Conservation (phyloP, 2,797 vertebrate genomes). For the Rhabdophis nuchalis region DNA sequence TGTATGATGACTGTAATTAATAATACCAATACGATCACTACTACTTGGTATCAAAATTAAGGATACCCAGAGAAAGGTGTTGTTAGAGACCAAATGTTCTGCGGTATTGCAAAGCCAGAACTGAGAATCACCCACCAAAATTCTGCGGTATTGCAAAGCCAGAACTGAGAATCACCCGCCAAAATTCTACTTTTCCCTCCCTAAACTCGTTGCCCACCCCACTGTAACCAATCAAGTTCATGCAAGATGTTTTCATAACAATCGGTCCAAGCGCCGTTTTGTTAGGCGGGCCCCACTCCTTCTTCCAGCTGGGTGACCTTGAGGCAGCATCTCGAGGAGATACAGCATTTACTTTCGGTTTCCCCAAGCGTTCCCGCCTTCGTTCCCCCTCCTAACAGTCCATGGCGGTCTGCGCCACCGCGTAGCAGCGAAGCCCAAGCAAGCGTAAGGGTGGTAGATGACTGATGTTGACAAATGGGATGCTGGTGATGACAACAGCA, state of each 20-base stretch:
- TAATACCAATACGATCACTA: too few species aligned
- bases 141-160: neutral
- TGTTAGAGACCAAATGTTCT: neutral
- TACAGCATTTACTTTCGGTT: neutral
- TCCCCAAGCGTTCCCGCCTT: neutral
- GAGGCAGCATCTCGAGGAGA: neutral
- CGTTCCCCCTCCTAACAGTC: neutral
- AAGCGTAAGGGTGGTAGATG: neutral
- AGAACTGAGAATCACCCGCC: neutral
- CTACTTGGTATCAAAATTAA: too few species aligned
- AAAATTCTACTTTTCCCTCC: neutral
- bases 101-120: neutral
- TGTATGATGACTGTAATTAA: too few species aligned
- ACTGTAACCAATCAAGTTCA: neutral
- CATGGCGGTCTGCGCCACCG: neutral
- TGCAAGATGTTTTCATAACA: neutral
- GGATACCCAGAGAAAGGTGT: too few species aligned
- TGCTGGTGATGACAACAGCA: neutral
- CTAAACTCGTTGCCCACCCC: neutral
- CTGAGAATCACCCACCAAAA: neutral
- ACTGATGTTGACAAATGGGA: neutral
- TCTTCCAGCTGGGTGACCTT: neutral
- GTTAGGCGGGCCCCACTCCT: neutral
- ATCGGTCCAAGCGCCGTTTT: neutral
- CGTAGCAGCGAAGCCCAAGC: neutral